These are phyloP conservation scores for Zosterops japonicus DNA, from an alignment of 2,113 vertebrate genomes.

Conservation along the genomic window DNA sequence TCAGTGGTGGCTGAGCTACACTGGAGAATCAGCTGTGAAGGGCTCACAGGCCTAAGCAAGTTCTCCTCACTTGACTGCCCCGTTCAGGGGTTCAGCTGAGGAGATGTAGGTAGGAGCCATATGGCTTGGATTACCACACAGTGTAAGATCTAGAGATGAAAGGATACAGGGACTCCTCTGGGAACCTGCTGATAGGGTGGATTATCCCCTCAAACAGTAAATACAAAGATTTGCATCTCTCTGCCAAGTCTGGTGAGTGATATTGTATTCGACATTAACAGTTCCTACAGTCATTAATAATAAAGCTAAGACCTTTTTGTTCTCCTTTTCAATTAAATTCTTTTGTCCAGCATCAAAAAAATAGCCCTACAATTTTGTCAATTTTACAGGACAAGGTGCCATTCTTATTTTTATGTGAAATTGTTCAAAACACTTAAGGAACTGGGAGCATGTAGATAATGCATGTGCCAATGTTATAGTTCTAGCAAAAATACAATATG, in stretches of 20 bases:
- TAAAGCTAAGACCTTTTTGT: not conserved
- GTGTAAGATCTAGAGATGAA: not conserved
- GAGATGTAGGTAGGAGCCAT: not conserved
- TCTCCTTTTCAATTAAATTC: not conserved
- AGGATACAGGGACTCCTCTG: not conserved
- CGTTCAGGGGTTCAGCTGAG: not conserved
- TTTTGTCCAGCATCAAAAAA: not conserved
- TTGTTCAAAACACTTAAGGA: not conserved
- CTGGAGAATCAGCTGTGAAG: not conserved
- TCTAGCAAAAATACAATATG: not conserved
- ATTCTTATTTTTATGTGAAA: not conserved
- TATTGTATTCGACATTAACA: not conserved
- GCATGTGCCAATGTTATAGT: not conserved
- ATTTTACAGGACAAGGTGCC: not conserved
- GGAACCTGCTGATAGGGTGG: not conserved
- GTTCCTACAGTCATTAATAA: not conserved
- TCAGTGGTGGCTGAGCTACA: not conserved
- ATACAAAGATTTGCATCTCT: not conserved
- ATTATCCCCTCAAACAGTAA: not conserved
- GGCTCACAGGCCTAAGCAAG: not conserved
- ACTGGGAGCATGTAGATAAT: not conserved
- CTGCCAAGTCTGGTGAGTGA: not conserved
- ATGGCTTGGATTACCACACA: slow-evolving; percentile 13
- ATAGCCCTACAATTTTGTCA: not conserved
- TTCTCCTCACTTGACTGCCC: not conserved